phyloP scores from a whole-genome alignment of 2,888 invertebrate genomes.

The Cantharis rufa region DNA sequence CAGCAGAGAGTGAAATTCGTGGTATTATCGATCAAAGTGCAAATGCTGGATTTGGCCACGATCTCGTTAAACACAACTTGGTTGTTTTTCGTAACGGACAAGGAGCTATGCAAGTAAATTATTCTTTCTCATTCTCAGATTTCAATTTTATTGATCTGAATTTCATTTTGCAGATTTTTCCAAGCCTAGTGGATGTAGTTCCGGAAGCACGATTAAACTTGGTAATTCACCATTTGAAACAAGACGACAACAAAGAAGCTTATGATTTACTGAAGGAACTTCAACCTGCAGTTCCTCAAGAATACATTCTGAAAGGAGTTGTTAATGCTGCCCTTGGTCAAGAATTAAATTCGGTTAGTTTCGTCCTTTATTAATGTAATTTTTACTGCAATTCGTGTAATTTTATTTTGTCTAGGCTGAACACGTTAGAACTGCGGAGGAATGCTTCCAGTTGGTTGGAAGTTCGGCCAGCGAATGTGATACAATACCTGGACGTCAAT shows the following conservation, averaged over 20 bases:
- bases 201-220: constrained; percentile 96
- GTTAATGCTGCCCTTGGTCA: constrained; percentile 94
- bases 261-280: constrained; percentile 86
- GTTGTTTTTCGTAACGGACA: constrained; percentile 95
- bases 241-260: constrained; percentile 87
- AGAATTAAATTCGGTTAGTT: constrained; percentile 82
- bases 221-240: constrained; percentile 90
- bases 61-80: constrained; percentile 91
- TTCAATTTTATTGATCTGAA: not conserved
- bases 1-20: constrained; percentile 90
- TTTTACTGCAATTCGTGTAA: not conserved
- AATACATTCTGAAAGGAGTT: constrained; percentile 95
- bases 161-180: constrained; percentile 64
- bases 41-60: constrained; percentile 80
- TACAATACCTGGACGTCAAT: constrained; percentile 95
- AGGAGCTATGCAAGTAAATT: constrained; percentile 83
- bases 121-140: not conserved
- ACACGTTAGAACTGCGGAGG: constrained; percentile 91
- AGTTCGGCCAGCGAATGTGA: constrained; percentile 97
- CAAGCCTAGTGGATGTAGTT: constrained; percentile 90
- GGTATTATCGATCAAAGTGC: constrained; percentile 75
- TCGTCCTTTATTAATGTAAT: not conserved
- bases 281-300: constrained; percentile 91
- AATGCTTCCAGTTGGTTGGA: constrained; percentile 95
- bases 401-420: constrained; percentile 71